A percentile compares a stretch with the other conserved stretches of the same genome.
Conservation (phyloP, 2,797 vertebrate species). For the Apogon talboti region DNA sequence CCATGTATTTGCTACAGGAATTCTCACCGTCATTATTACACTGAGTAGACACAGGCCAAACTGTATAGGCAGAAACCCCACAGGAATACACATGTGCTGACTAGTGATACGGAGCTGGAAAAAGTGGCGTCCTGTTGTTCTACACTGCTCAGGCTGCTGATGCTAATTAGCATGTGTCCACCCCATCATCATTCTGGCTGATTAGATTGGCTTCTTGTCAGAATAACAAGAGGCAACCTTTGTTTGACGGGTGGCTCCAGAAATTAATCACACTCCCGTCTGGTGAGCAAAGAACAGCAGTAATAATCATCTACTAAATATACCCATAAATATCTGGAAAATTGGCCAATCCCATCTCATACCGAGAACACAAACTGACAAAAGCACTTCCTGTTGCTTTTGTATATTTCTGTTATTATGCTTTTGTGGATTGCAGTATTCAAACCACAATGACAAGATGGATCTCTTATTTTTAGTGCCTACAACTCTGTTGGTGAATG, state of each 20-base stretch:
- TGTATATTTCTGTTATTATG: not conserved
- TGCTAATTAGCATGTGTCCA: slow-evolving; percentile 72
- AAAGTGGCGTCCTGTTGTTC: slow-evolving; percentile 38
- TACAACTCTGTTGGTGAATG: not conserved
- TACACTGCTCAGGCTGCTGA: slow-evolving; percentile 24
- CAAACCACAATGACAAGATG: not conserved
- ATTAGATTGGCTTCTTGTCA: slow-evolving; percentile 64
- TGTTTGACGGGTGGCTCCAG: slow-evolving; percentile 48
- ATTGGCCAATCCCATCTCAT: not conserved
- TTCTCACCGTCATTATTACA: slow-evolving; percentile 6
- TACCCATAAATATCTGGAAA: slow-evolving; percentile 1
- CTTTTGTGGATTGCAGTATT: not conserved
- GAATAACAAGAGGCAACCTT: slow-evolving; percentile 55
- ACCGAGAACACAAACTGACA: not conserved
- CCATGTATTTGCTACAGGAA: not conserved
- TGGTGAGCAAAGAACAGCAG: slow-evolving; percentile 36
- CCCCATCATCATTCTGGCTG: slow-evolving; percentile 57
- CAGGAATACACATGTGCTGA: not conserved
- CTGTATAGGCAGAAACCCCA: slow-evolving; percentile 4
- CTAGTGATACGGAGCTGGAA: slow-evolving; percentile 9
- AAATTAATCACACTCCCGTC: slow-evolving; percentile 63
- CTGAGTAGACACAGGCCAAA: slow-evolving; percentile 1
- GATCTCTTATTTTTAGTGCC: not conserved
- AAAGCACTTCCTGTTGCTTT: slow-evolving; percentile 1
- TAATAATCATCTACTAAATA: slow-evolving; percentile 42